Conservation (phyloP, 1,140 invertebrate species). For the Geopemphigus sp. region DNA sequence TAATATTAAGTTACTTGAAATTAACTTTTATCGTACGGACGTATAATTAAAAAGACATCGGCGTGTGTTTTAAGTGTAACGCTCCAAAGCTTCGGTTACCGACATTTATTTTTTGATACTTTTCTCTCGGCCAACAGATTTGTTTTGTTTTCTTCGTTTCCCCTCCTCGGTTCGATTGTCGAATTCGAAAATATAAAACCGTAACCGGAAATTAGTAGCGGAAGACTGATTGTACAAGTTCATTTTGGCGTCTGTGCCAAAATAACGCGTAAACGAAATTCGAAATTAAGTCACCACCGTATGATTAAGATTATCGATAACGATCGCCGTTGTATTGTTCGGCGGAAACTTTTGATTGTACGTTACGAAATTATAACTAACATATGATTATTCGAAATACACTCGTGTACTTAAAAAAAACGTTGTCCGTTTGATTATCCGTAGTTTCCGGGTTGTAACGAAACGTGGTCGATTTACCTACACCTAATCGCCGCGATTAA, state of each 20-base stretch:
- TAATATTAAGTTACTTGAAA: not conserved
- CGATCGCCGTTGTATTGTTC: too few species aligned
- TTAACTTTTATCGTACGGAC: not conserved
- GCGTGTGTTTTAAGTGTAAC: not conserved
- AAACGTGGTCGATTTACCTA: too few species aligned
- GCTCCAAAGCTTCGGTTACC: not conserved
- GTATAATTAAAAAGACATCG: not conserved
- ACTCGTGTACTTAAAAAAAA: too few species aligned
- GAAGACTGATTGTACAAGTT: slow-evolving; percentile 24
- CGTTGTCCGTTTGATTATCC: too few species aligned
- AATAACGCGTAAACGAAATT: not conserved
- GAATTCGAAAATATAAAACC: not conserved
- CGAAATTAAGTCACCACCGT: not conserved
- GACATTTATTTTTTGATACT: not conserved
- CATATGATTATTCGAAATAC: not conserved
- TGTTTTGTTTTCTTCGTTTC: not conserved
- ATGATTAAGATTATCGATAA: too few species aligned
- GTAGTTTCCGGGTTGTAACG: too few species aligned
- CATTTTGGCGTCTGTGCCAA: not conserved
- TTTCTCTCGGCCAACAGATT: too few species aligned
- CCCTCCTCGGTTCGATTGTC: not conserved
- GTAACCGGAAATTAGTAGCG: not conserved
- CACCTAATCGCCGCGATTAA: too few species aligned
- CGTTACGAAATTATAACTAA: not conserved
- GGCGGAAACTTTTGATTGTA: slow-evolving; percentile 11